phyloP scores from a whole-genome alignment of 2,797 vertebrate genomes.

The Silurus aristotelis region DNA sequence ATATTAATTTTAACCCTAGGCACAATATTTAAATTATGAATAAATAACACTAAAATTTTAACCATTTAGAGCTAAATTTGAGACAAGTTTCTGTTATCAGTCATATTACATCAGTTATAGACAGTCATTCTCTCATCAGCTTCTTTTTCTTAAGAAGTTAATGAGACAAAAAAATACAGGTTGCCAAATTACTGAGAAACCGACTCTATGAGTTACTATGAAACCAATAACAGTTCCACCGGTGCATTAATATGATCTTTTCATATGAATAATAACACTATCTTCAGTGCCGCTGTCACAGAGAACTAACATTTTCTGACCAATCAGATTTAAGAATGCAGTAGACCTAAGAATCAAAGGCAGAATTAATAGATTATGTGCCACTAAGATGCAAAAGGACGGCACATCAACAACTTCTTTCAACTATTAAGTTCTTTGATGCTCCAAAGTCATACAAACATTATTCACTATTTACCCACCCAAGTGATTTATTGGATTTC shows the following conservation, averaged over 20 bases:
- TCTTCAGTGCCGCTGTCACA: neutral
- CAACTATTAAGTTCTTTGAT: neutral
- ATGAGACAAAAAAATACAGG: neutral
- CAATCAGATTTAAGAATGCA: neutral
- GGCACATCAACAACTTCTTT: neutral
- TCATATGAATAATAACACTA: neutral
- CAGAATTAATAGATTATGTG: neutral
- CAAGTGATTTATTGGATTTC: neutral
- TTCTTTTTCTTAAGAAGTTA: neutral
- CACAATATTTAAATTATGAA: neutral
- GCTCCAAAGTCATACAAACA: neutral
- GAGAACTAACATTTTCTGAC: neutral
- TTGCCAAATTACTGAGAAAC: neutral
- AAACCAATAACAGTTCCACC: neutral
- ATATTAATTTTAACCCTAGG: neutral
- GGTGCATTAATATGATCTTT: neutral
- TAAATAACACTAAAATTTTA: neutral
- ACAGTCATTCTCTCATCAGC: neutral
- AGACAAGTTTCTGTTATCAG: slow-evolving; percentile 2
- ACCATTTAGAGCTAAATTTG: neutral
- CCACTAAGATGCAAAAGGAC: neutral
- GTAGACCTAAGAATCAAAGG: neutral
- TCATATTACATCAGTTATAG: neutral
- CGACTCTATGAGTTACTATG: neutral
- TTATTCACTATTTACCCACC: neutral